These are phyloP conservation scores for Synanceia verrucosa DNA, from an alignment of 2,797 vertebrate genomes.

Conservation along the genomic window DNA sequence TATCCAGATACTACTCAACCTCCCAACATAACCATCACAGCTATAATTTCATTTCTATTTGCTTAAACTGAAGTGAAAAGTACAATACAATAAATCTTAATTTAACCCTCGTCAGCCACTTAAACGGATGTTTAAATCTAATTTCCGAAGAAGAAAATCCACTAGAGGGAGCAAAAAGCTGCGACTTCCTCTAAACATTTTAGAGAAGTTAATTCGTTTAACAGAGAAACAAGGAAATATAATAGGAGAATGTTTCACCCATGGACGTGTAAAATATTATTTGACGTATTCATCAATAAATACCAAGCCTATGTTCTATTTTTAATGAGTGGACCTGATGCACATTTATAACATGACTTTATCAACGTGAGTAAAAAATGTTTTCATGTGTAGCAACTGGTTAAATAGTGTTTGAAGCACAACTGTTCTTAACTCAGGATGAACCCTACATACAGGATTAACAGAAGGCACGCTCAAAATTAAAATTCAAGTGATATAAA, in stretches of 20 bases:
- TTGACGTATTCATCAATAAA: not conserved
- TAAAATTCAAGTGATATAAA: not conserved
- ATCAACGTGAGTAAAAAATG: not conserved
- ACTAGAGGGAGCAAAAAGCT: constrained; percentile 36
- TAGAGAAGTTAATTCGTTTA: not conserved
- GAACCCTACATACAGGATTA: not conserved
- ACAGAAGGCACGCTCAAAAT: not conserved
- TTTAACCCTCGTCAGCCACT: not conserved
- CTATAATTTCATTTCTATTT: not conserved
- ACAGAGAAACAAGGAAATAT: not conserved
- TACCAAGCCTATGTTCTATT: not conserved
- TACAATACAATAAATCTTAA: not conserved
- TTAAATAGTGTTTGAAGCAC: not conserved
- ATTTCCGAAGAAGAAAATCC: not conserved
- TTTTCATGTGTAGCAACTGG: too few relatives aligned
- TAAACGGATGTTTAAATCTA: not conserved
- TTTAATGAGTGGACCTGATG: not conserved
- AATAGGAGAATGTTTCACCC: not conserved
- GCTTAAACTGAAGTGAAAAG: not conserved
- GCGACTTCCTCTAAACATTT: not conserved
- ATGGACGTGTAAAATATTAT: not conserved
- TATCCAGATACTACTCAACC: not conserved
- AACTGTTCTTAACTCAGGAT: constrained; percentile 14
- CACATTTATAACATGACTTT: not conserved
- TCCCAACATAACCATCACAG: not conserved